Conservation (phyloP, 1,140 invertebrate genomes). For the Drosophila orena region DNA sequence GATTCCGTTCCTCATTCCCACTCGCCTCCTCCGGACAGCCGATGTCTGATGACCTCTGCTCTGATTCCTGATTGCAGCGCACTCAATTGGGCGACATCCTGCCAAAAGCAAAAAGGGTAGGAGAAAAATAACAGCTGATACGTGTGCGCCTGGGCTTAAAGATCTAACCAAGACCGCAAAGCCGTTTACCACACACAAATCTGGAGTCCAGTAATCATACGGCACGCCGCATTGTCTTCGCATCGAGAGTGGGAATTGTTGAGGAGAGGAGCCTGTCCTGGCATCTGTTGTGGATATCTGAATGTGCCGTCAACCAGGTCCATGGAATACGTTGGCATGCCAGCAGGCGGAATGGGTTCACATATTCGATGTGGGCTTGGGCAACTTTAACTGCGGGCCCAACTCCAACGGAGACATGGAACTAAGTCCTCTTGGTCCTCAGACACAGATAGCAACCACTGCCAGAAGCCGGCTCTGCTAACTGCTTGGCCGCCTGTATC, state of each 20-base stretch:
- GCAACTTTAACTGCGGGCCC: conserved; percentile 48
- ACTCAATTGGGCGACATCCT: conserved; percentile 66
- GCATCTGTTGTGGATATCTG: conserved; percentile 54
- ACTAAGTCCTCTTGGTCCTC: conserved; percentile 13
- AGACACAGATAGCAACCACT: conserved; percentile 45
- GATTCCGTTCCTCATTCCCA: background rate
- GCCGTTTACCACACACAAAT: conserved; percentile 23
- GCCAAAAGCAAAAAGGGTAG: background rate
- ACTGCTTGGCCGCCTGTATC: conserved; percentile 12
- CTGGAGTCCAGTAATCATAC: conserved; percentile 58
- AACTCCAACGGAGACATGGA: background rate
- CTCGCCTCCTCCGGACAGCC: background rate
- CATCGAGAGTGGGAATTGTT: background rate
- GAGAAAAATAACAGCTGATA: conserved; percentile 18
- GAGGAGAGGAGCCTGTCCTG: background rate
- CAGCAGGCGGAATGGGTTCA: background rate
- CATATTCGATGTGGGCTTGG: background rate
- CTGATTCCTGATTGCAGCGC: conserved; percentile 50
- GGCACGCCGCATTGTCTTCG: conserved; percentile 63
- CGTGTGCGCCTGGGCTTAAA: conserved; percentile 46
- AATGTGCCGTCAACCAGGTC: conserved; percentile 50
- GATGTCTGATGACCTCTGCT: conserved; percentile 48
- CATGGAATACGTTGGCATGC: background rate
- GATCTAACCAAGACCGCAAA: conserved; percentile 25
- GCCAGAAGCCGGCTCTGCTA: conserved; percentile 22